Conservation (phyloP, 2,888 invertebrate species). For the Machimus rusticus region DNA sequence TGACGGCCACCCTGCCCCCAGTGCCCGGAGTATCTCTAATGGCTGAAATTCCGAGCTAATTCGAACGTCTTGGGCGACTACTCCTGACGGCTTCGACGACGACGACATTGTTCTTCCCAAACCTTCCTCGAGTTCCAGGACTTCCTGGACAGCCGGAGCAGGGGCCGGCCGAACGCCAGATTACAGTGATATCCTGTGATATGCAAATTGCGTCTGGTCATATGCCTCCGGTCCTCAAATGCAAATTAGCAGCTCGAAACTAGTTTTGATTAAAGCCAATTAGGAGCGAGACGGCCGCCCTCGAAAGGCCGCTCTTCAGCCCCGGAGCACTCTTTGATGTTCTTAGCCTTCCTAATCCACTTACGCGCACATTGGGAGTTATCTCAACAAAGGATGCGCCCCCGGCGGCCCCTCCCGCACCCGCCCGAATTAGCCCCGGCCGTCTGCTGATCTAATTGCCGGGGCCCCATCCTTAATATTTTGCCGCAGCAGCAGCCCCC, state of each 20-base stretch:
- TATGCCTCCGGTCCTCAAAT: constrained; percentile 41
- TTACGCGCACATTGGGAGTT: constrained; percentile 7
- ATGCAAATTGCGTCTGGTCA: constrained; percentile 36
- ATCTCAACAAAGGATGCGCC: background rate
- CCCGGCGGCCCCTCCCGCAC: background rate
- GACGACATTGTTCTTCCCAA: background rate
- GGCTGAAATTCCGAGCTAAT: background rate
- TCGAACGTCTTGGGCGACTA: background rate
- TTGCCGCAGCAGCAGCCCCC: background rate
- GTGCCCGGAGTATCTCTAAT: background rate
- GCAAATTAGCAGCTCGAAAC: constrained; percentile 44
- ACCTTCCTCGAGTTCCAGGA: background rate
- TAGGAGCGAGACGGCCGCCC: constrained; percentile 18
- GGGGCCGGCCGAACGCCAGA: background rate
- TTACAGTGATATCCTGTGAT: constrained; percentile 21
- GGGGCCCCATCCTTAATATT: background rate
- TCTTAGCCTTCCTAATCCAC: background rate
- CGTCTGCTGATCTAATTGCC: constrained; percentile 11
- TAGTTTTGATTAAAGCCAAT: constrained; percentile 45
- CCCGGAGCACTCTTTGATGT: background rate
- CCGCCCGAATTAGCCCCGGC: background rate
- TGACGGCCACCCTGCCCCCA: background rate
- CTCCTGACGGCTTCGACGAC: background rate
- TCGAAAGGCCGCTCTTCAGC: background rate
- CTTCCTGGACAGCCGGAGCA: background rate